Evolutionary conservation across 1,140 invertebrate species (phyloP).

Genomic region (Vanessa atalanta): DNA sequence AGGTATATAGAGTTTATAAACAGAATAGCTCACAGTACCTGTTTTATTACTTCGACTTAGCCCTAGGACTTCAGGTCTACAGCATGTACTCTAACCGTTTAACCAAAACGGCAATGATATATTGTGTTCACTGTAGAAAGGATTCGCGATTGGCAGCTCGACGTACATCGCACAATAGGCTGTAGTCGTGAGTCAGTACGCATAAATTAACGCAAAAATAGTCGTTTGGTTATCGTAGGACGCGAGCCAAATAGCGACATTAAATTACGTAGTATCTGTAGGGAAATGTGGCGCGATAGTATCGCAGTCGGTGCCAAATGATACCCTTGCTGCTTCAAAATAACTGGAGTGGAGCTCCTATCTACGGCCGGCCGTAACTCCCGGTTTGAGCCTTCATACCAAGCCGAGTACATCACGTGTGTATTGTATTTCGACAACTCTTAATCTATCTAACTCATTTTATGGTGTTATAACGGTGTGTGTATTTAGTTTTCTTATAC

Average conservation of each 20-base stretch:
- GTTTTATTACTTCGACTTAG: too few species aligned
- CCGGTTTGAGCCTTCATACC: not conserved
- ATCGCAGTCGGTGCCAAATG: constrained; percentile 72
- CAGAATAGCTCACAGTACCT: too few species aligned
- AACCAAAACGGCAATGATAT: not conserved
- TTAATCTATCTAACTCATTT: not conserved
- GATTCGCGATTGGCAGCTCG: not conserved
- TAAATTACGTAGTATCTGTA: constrained; percentile 72
- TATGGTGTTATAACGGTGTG: not conserved
- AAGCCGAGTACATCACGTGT: constrained; percentile 5
- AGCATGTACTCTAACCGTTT: too few species aligned
- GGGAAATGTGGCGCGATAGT: constrained; percentile 63
- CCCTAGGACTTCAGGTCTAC: too few species aligned
- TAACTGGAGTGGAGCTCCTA: constrained; percentile 46
- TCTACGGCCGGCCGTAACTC: constrained; percentile 12
- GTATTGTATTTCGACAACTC: not conserved
- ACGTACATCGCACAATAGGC: constrained; percentile 1
- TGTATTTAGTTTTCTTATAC: too few species aligned
- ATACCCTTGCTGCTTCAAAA: constrained; percentile 70
- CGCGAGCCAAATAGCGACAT: constrained; percentile 65
- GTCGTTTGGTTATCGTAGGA: constrained; percentile 54
- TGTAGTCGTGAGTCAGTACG: not conserved
- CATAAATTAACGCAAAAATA: constrained; percentile 50
- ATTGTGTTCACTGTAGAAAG: not conserved
- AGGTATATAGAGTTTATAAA: too few species aligned